Conservation (phyloP, 2,888 invertebrate species). For the Eristalis tenax region DNA sequence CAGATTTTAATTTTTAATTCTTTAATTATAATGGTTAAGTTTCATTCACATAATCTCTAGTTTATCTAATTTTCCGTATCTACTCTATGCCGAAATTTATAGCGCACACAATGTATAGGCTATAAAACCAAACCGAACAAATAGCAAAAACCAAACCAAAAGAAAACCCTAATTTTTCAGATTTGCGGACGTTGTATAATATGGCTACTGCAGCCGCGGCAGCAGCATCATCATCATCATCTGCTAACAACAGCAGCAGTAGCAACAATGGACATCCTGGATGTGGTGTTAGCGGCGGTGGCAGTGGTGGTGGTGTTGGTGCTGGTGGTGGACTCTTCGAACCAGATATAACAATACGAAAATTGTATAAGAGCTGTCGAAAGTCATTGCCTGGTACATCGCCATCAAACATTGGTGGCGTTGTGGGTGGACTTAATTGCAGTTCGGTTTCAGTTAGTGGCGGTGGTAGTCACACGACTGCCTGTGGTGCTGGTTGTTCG, state of each 20-base stretch:
- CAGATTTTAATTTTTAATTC: conserved; percentile 23
- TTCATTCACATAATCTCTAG: conserved; percentile 66
- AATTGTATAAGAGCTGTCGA: conserved; percentile 80
- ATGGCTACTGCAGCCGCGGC: conserved; percentile 80
- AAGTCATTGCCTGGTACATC: conserved; percentile 62
- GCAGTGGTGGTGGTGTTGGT: conserved; percentile 25
- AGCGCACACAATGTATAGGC: conserved; percentile 43
- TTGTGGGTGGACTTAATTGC: conserved; percentile 19
- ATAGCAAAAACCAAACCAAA: conserved; percentile 74
- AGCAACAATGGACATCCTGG: conserved; percentile 29
- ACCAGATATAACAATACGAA: conserved; percentile 80
- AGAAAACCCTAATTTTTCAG: conserved; percentile 80
- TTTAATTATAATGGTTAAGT: conserved; percentile 45
- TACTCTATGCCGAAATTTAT: conserved; percentile 14
- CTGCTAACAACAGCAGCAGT: conserved; percentile 30
- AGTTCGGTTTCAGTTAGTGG: conserved; percentile 35
- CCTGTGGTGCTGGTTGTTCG: conserved; percentile 73
- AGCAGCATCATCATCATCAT: conserved; percentile 49
- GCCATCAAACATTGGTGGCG: conserved; percentile 51
- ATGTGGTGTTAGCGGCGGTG: conserved; percentile 1
- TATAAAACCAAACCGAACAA: conserved; percentile 33
- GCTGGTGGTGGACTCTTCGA: conserved; percentile 75
- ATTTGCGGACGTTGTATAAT: conserved; percentile 81
- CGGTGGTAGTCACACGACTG: conserved; percentile 73
- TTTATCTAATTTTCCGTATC: conserved; percentile 37